Evolutionary conservation across 92 coral and sea anemone species (phyloP), one percentile per base, ranked within the genome.

Genomic region (Paramuricea clavata): DNA sequence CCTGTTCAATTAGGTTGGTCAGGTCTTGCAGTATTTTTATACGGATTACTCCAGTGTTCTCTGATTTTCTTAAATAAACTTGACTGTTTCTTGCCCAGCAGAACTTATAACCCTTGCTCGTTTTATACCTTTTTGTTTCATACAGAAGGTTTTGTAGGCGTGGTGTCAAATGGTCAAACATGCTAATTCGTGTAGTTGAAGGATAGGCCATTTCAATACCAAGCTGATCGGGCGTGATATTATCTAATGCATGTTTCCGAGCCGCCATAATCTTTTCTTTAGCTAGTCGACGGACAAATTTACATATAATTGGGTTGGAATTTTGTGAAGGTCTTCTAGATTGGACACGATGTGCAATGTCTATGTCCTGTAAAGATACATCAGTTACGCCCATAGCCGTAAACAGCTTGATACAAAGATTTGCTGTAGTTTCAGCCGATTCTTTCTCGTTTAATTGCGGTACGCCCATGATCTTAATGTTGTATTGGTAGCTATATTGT

Each of bases 281-380:
- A 22, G 90, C 90, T 44, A 87, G 69, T 59, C 90, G 71, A 10
- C 74, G 86, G 22, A 70, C 81, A 41, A 87, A 87, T 87, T 78
- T 81, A 69, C 90, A 81, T 23, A 87, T 69, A 17, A 70, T 59
- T 22, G 86, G 74, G 43, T 87, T 87, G 32, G 90, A 81, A 69
- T 42, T 69, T 72, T 80, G 81, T 8, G 85, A 86, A 50, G 89
- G 77, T 15, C 22, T 52, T 41, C 85, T 69, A 28, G 78, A 65
- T 27, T 49, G 89, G 1, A 78, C 85, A 64, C 89, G 85, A 64
- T 86, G 85, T 5, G 67, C 85, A n/a, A 67, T 77, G 67, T 86
- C 85, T 34, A 86, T 78, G 33, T 86, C 89, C 49, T 31, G 44
- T 27, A 86, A 12, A 4, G 89, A 41, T 17, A 77, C 76, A 64